Percentiles rank a stretch among this genome's conserved stretches.
These are phyloP conservation scores for Leptestheria dahalacensis DNA, from an alignment of 1,140 invertebrate genomes.

Conservation along the genomic window DNA sequence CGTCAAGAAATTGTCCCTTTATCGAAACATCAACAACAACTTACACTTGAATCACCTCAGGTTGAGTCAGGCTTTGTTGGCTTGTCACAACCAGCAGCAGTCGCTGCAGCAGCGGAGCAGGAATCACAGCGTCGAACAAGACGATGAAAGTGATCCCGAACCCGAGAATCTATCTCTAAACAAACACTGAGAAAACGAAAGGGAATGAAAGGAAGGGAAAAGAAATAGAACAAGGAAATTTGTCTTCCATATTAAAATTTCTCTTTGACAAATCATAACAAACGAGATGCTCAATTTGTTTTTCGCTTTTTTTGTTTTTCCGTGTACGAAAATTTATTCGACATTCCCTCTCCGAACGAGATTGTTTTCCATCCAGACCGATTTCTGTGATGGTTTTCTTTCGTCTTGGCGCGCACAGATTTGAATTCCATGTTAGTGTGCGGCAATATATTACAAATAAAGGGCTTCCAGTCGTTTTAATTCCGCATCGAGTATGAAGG, in stretches of 20 bases:
- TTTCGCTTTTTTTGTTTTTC: background rate
- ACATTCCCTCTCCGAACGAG: background rate
- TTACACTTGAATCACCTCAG: background rate
- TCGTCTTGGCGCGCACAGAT: background rate
- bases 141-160: conserved; percentile 11
- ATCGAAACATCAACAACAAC: conserved; percentile 10
- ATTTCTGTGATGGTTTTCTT: background rate
- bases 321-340: too few species aligned
- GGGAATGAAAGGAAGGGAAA: too few species aligned
- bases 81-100: conserved; percentile 6
- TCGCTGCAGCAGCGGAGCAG: background rate
- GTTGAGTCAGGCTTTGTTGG: conserved; percentile 3
- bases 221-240: too few species aligned
- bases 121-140: conserved; percentile 11
- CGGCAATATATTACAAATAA: background rate
- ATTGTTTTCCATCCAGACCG: background rate
- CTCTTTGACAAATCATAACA: background rate
- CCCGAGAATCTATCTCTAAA: conserved; percentile 13
- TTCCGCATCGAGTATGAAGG: too few species aligned
- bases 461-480: background rate
- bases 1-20: conserved; percentile 6
- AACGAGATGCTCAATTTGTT: background rate
- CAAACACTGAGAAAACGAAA: conserved; percentile 1
- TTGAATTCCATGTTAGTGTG: background rate
- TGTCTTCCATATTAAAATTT: too few species aligned